Base-by-base conservation (phyloP, 2,888 invertebrate genomes). In the Marronus borbonicus region DNA sequence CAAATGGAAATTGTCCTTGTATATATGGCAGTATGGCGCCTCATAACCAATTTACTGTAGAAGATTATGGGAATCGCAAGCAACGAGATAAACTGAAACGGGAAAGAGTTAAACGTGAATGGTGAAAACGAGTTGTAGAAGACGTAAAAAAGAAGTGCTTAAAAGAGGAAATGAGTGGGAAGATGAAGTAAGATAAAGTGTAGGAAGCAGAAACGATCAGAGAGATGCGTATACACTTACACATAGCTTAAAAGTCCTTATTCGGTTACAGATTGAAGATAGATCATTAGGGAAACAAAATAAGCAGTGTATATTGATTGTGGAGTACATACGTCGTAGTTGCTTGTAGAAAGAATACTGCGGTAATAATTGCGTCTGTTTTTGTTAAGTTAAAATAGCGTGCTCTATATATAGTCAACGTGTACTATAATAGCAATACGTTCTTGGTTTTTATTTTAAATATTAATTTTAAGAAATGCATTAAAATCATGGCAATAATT, bases 111-210 rank as follows among this genome's bases (percentile, higher is more conserved):
- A 28, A 31, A 62, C 31, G 28, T 28, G 62, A 62, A 62, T 62
- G 62, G 62, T 31, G 62, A 62, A 62, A 62, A 62, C 62, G 62
- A 62, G 62, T 31, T 31, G 62, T 62, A 31, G 62, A 62, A 62
- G 14, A 62, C 28, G 62, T 28, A 62, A 62, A 62, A 62, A 28
- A 62, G 31, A 28, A 62, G 28, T 31, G 31, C 31, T 62, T 5
- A n/a, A 28, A 62, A 49, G 66, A 66, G 66, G 66, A 66, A 66
- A 66, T 31, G 66, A 66, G 66, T 66, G 66, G 66, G 66, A 44
- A 66, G 66, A 49, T 66, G 66, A 17, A 66, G 49, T 49, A 12
- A 49, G 66, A 44, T 66, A 66, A 66, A 24, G 66, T 66, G 66
- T 66, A 66, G 66, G 66, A 66, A 66, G 66, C 66, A 49, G 66